Evolutionary conservation across 2,888 invertebrate genomes (phyloP).

Genomic region (Tetranychus piercei): DNA sequence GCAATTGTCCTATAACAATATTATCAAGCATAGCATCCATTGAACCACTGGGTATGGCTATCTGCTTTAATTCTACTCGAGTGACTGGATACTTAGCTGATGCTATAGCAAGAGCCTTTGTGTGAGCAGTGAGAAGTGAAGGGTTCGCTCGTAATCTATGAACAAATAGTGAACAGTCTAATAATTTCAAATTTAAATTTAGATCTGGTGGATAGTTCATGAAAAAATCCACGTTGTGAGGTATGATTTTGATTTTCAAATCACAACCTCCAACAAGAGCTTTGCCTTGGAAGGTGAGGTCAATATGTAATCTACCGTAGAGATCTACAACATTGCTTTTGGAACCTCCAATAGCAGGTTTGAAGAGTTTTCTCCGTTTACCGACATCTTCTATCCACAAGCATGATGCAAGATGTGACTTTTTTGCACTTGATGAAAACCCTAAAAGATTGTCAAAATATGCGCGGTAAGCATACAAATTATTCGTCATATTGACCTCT

Average conservation of each 20-base stretch:
- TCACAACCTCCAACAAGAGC: constrained; percentile 19
- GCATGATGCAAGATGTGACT: neutral
- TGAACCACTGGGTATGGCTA: constrained; percentile 27
- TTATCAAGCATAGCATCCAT: constrained; percentile 30
- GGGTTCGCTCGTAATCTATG: constrained; percentile 25
- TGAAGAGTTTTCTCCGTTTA: neutral
- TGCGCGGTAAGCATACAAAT: constrained; percentile 2
- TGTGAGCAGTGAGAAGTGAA: constrained; percentile 28
- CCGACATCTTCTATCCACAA: no score
- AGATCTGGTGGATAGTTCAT: no score
- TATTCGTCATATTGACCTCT: neutral
- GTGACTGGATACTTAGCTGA: constrained; percentile 26
- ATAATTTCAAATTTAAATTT: constrained; percentile 23
- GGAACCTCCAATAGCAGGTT: neutral
- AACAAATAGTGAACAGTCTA: constrained; percentile 25
- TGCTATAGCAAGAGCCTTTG: constrained; percentile 23
- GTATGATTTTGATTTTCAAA: constrained; percentile 17
- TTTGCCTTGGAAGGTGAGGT: constrained; percentile 19
- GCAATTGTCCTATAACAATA: constrained; percentile 29
- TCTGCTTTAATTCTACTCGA: constrained; percentile 25
- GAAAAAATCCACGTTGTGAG: no score
- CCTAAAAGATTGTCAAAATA: neutral
- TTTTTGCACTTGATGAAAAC: neutral
- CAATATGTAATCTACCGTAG: constrained; percentile 18
- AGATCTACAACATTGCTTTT: constrained; percentile 14